Conservation (phyloP, 2,113 vertebrate genomes). For the Conger conger region DNA sequence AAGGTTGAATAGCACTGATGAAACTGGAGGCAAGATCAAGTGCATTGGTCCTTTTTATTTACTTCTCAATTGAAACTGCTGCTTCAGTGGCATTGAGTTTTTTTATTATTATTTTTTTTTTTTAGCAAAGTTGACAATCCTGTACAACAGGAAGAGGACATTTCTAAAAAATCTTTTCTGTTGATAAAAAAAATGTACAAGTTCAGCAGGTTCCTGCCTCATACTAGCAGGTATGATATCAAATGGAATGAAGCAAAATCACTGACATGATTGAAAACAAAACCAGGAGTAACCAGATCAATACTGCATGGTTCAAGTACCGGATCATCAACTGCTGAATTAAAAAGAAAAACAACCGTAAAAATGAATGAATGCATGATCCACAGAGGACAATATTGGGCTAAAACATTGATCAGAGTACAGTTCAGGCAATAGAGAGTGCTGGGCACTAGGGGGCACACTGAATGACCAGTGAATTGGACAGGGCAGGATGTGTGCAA, state of each 20-base stretch:
- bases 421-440: neutral
- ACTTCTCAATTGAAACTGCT: neutral
- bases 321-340: neutral
- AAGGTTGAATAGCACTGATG: neutral
- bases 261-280: neutral
- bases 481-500: neutral
- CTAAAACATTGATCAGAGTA: neutral
- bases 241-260: neutral
- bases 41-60: constrained; percentile 23
- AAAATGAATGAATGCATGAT: constrained; percentile 11
- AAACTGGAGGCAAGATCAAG: neutral
- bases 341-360: neutral
- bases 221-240: neutral
- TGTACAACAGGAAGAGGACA: constrained; percentile 30
- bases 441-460: neutral
- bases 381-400: neutral
- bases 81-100: neutral
- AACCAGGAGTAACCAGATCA: neutral
- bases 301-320: neutral
- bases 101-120: too few relatives aligned
- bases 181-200: neutral
- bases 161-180: constrained; percentile 21
- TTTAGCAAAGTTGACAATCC: constrained; percentile 17
- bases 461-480: neutral
- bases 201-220: neutral